These are phyloP conservation scores for Sebastes oblongus DNA, from an alignment of 2,797 vertebrate species.

Conservation along the genomic window DNA sequence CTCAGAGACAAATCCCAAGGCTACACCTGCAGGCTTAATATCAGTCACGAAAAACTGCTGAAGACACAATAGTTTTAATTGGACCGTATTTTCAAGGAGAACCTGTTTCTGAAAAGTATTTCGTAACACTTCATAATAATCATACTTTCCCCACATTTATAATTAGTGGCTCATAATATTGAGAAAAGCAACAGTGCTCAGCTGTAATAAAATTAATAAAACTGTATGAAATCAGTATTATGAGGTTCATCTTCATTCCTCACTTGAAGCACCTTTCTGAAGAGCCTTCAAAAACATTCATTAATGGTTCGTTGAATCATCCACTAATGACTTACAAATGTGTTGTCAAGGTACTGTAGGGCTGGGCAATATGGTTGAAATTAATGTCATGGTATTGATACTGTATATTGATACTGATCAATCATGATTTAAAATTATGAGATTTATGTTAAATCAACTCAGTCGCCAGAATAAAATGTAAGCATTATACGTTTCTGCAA, in stretches of 20 bases:
- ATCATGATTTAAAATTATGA: neutral
- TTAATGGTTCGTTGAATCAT: neutral
- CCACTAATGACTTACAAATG: neutral
- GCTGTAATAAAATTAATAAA: neutral
- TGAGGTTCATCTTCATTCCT: neutral
- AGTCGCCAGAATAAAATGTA: neutral
- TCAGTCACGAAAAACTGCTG: neutral
- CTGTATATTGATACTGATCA: neutral
- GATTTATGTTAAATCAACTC: neutral
- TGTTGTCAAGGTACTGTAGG: neutral
- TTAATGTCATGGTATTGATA: neutral
- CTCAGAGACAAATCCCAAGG: slow-evolving; percentile 20
- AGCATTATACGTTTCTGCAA: no score
- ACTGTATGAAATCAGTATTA: neutral
- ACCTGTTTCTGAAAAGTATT: neutral
- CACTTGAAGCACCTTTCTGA: slow-evolving; percentile 4
- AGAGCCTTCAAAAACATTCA: slow-evolving; percentile 10
- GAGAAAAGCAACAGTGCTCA: neutral
- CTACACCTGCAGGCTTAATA: slow-evolving; percentile 5
- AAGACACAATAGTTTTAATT: slow-evolving; percentile 21
- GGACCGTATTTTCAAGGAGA: slow-evolving; percentile 10
- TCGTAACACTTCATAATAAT: neutral
- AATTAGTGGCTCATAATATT: neutral
- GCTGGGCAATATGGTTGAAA: neutral
- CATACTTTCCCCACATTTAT: neutral